Evolutionary conservation across 2,888 invertebrate species (phyloP).

Genomic region (Synergus umbraculus): DNA sequence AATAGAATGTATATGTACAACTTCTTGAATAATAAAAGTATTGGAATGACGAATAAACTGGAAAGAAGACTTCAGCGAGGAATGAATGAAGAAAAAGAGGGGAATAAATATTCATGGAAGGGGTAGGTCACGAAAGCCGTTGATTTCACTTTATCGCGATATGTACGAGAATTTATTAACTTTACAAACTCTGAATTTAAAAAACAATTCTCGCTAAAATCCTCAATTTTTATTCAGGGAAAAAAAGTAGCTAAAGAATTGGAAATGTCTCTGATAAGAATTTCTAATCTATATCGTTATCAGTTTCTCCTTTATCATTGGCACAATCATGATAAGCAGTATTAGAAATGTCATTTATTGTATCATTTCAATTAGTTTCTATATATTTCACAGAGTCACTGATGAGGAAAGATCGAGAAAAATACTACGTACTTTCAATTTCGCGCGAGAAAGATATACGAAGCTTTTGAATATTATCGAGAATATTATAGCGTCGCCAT

Average conservation of each 20-base stretch:
- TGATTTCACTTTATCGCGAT: slow-evolving; percentile 63
- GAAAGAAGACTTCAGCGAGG: slow-evolving; percentile 52
- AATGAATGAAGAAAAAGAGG: slow-evolving; percentile 45
- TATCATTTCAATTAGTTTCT: background rate
- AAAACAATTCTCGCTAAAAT: slow-evolving; percentile 6
- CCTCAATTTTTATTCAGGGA: too few relatives aligned
- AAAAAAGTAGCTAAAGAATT: too few relatives aligned
- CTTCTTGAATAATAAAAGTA: background rate
- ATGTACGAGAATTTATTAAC: slow-evolving; percentile 59
- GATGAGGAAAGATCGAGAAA: too few relatives aligned
- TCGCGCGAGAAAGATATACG: too few relatives aligned
- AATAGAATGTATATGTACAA: background rate
- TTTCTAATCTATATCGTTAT: background rate
- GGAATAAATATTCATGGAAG: background rate
- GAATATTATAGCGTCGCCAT: background rate
- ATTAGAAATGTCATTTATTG: background rate
- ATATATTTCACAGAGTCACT: too few relatives aligned
- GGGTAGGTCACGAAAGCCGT: slow-evolving; percentile 45
- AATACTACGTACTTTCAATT: too few relatives aligned
- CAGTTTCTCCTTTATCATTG: slow-evolving; percentile 5
- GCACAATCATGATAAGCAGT: background rate
- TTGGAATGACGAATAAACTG: slow-evolving; percentile 52
- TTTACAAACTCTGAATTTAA: slow-evolving; percentile 17
- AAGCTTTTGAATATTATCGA: too few relatives aligned
- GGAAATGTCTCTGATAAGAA: background rate